These are phyloP conservation scores for Tuberolachnus salignus DNA, from an alignment of 2,888 invertebrate species.

Conservation along the genomic window DNA sequence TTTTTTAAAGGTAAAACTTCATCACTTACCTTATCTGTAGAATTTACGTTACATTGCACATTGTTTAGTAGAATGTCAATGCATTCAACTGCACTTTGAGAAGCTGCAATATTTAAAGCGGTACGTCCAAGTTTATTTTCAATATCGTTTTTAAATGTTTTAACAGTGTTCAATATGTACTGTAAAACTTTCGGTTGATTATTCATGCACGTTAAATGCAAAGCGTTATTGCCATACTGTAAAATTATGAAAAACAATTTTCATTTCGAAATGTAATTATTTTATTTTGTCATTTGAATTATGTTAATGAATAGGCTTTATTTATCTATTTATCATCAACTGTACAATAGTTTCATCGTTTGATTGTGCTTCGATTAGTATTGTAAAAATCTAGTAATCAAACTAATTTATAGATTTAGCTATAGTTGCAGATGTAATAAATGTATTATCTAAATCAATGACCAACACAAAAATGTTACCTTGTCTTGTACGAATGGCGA, in stretches of 20 bases:
- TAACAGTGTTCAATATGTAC: conserved; percentile 28
- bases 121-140: conserved; percentile 92
- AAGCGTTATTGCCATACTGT: conserved; percentile 46
- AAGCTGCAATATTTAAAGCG: conserved; percentile 86
- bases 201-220: conserved; percentile 37
- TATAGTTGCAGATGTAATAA: background rate
- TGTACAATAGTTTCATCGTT: no score
- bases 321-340: no score
- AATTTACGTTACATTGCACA: conserved; percentile 73
- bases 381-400: background rate
- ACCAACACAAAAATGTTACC: conserved; percentile 1
- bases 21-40: conserved; percentile 74
- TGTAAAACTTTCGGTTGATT: conserved; percentile 42
- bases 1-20: no score
- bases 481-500: conserved; percentile 11
- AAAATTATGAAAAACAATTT: background rate
- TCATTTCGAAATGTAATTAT: background rate
- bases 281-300: no score
- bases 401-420: background rate
- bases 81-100: conserved; percentile 79
- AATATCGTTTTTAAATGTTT: conserved; percentile 65
- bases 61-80: conserved; percentile 73
- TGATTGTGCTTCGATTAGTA: no score
- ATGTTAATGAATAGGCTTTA: no score
- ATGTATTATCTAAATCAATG: background rate